Conservation (phyloP, 2,113 vertebrate genomes). For the Eulacestoma nigropectus region DNA sequence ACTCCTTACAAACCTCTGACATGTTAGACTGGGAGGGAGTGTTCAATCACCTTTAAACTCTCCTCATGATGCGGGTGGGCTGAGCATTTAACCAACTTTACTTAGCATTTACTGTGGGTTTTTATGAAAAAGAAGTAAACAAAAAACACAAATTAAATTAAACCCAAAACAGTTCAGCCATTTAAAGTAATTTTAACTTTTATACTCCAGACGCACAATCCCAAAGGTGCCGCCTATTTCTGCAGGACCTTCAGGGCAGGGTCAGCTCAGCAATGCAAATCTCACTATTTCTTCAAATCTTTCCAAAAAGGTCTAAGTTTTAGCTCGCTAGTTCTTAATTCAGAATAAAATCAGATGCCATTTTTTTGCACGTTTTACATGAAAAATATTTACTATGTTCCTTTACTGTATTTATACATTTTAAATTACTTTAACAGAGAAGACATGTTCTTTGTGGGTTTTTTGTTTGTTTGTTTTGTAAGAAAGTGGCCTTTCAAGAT, state of each 20-base stretch:
- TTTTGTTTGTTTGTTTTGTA: not conserved
- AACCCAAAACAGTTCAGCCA: not conserved
- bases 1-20: accelerated
- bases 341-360: not conserved
- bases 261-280: not conserved
- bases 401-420: not conserved
- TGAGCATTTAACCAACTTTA: not conserved
- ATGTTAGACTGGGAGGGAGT: accelerated
- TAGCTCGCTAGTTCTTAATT: not conserved
- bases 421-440: not conserved
- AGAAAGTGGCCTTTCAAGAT: not conserved
- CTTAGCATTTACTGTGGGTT: not conserved
- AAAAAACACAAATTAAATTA: not conserved
- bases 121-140: not conserved
- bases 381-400: not conserved
- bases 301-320: not conserved
- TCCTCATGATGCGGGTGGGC: not conserved
- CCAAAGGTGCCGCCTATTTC: not conserved
- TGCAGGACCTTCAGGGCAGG: not conserved
- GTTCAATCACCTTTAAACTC: not conserved
- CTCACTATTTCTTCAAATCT: not conserved
- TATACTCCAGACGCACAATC: not conserved
- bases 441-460: not conserved
- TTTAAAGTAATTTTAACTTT: not conserved
- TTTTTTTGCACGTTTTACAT: not conserved